Base-by-base conservation (phyloP, 2,797 vertebrate species). In the Scomberomorus guttatus region DNA sequence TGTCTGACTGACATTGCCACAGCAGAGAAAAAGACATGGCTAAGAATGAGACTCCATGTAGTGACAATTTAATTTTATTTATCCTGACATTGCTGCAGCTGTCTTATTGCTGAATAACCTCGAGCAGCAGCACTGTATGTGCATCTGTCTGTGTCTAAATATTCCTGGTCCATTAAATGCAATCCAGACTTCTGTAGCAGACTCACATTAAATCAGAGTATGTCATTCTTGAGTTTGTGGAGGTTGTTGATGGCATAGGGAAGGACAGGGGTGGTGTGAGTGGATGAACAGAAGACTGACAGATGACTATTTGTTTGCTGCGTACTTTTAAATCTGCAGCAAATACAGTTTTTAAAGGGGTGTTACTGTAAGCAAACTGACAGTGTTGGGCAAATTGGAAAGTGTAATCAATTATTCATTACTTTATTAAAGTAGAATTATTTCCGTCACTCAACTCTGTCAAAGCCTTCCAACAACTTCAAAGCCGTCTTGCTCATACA, bases 1-100 rank as follows among this genome's bases (percentile, higher is more conserved):
- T 7, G 52, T 74, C 75, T 57, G 83, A 73, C 42, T 80, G 83
- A 77, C 75, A 9, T 18, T 39, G 57, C 29, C 5, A 54, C 71
- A 17, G 32, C 1, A 29, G 22, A 39, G 39, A 22, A 39, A 29
- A 25, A 15, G 39, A 57, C 1, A 50, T n/a, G 65, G 46, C 24
- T n/a, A 29, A 50, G 64, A 67, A 37, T 37, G 63, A 74, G 69
- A 73, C 61, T n/a, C 51, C 6, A 22, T 13, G 67, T 27, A 13
- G 34, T 59, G 66, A 68, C 29, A 50, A 13, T 66, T 64, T 72
- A 24, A 64, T 61, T 77, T 72, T 34, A 67, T 66, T 44, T 34
- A 39, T 55, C 57, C 65, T 67, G 56, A 80, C 34, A 7, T 48
- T n/a, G 27, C 69, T n/a, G 50, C 1, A 17, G 25, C 58, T 39